Evolutionary conservation across 1,140 invertebrate genomes (phyloP), one percentile per base, ranked within the genome.

Genomic region (Ips typographus): DNA sequence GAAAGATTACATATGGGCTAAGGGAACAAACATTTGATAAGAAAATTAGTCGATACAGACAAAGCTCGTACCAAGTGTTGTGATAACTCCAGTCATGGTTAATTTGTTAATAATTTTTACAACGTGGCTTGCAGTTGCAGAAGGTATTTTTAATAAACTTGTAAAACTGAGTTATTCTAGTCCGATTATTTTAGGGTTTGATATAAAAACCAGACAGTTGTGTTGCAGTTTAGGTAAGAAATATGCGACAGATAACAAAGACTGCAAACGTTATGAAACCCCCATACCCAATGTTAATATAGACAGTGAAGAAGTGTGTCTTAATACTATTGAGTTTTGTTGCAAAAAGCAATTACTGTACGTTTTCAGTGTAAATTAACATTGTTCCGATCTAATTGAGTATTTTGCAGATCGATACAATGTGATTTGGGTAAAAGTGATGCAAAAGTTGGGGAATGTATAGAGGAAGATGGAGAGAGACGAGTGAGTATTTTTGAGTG

Each of bases 171-270:
- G 22, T 22, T 22, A 22, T 22, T 22, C 22, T 22, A 22, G 22
- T 53, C 1, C 41, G 8, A n/a, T 65, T 40, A 40, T 73, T 73
- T 58, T 41, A 77, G 77, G 70, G 6, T 63, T 75, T 40, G 72
- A 73, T 41, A 1, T 73, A 38, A 66, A 72, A 60, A 77, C 74
- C 5, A 56, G 78, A 52, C 73, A 73, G 42, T 72, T 74, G 40
- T 80, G 79, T 60, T 80, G 79, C 64, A 71, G 64, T 43, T 57
- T 79, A 47, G 79, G 79, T 6, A 74, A 72, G 4, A 77, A 78
- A 53, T 74, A 75, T 74, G 73, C 74, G 4, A 69, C 73, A 38
- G 71, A 61, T 22, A 76, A 74, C 36, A 57, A 73, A 7, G 38
- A 69, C 57, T 80, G 79, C 43, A 71, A 65, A 55, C 71, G 1